phyloP scores from a whole-genome alignment of 1,140 invertebrate species.

The Drosophila pandora region DNA sequence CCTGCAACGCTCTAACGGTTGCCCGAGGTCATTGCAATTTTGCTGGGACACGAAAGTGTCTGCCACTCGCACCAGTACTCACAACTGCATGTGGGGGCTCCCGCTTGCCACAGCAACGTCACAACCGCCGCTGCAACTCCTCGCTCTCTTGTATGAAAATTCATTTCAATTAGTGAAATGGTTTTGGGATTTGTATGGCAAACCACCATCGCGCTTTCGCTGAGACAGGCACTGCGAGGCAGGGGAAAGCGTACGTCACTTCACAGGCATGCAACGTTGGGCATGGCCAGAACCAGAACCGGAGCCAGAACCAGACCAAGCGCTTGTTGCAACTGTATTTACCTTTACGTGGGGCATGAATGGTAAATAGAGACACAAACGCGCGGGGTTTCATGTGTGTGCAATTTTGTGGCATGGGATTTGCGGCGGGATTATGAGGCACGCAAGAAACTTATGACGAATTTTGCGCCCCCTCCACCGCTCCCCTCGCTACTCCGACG shows the following conservation, averaged over 20 bases:
- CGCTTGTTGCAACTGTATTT: constrained; percentile 77
- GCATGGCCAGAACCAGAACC: background rate
- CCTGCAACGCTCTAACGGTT: constrained; percentile 36
- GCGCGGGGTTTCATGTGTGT: constrained; percentile 25
- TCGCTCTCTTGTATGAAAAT: constrained; percentile 67
- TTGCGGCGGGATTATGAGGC: constrained; percentile 49
- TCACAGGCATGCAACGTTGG: constrained; percentile 48
- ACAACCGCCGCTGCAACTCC: constrained; percentile 24
- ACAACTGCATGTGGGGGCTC: constrained; percentile 8
- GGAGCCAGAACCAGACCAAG: background rate
- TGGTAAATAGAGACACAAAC: constrained; percentile 71
- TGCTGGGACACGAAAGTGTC: constrained; percentile 63
- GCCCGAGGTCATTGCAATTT: constrained; percentile 73
- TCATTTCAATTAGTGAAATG: constrained; percentile 83
- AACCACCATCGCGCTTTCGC: constrained; percentile 45
- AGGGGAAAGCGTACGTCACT: constrained; percentile 23
- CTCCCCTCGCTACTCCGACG: background rate
- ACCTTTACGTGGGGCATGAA: constrained; percentile 71
- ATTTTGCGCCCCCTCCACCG: background rate
- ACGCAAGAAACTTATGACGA: constrained; percentile 28
- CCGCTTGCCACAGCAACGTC: constrained; percentile 25
- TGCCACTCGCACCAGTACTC: constrained; percentile 30
- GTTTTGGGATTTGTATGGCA: constrained; percentile 79
- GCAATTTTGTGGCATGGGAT: constrained; percentile 28
- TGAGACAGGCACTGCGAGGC: background rate